Percentiles rank a stretch among this genome's conserved stretches.
Conservation (phyloP, 2,113 vertebrate species). For the Oenanthe oenanthe region DNA sequence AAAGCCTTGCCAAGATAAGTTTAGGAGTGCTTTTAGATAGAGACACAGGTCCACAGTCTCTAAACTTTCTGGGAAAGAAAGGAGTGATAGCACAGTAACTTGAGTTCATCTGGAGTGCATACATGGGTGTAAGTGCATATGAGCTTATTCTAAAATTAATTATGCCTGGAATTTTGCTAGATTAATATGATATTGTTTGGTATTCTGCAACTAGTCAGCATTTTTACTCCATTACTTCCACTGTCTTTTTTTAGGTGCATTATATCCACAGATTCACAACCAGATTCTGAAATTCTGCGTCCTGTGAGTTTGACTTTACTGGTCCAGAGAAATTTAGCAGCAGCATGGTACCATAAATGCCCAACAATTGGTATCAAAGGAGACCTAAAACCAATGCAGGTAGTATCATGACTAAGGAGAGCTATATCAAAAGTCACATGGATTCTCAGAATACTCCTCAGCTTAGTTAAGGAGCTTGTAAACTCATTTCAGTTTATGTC, state of each 20-base stretch:
- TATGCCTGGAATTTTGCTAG: neutral
- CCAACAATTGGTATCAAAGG: constrained; percentile 87
- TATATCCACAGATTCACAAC: constrained; percentile 59
- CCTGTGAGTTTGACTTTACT: constrained; percentile 89
- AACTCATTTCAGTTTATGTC: neutral
- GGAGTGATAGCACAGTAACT: neutral
- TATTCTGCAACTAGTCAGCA: neutral
- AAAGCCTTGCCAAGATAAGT: neutral
- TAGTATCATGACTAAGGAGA: constrained; percentile 11
- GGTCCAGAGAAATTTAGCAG: constrained; percentile 89
- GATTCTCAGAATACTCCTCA: neutral
- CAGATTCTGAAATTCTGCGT: constrained; percentile 82
- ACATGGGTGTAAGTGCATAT: neutral
- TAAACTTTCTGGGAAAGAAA: neutral
- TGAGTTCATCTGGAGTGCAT: neutral
- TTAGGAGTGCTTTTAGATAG: neutral
- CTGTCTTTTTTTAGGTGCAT: constrained; percentile 74
- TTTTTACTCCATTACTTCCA: neutral
- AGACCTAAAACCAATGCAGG: constrained; percentile 93
- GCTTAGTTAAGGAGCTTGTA: neutral
- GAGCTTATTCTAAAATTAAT: neutral
- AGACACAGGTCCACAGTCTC: neutral
- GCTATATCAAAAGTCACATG: neutral
- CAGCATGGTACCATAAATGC: constrained; percentile 86
- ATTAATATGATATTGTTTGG: neutral